Percentiles rank a stretch among this genome's conserved stretches.
phyloP scores from a whole-genome alignment of 2,113 vertebrate species.

The Anolis sagrei region DNA sequence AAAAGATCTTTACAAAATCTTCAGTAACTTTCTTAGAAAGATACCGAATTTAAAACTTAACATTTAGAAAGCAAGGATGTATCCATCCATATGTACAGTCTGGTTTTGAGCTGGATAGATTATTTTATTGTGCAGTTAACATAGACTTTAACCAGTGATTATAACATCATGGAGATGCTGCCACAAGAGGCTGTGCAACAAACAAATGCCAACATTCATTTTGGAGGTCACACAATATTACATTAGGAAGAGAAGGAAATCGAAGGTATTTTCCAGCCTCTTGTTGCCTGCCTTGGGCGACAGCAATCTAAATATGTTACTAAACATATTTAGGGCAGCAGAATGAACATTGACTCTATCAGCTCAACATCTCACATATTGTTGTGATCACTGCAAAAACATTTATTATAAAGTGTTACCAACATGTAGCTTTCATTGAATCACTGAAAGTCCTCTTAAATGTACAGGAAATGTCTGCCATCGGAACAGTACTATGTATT shows the following conservation, averaged over 20 bases:
- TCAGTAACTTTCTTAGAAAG: background rate
- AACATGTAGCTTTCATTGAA: conserved; percentile 21
- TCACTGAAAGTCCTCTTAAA: conserved; percentile 8
- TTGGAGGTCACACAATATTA: conserved; percentile 7
- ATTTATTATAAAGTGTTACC: background rate
- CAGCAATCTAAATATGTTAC: conserved; percentile 27
- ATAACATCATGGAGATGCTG: conserved; percentile 8
- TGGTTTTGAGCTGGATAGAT: background rate
- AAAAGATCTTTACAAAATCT: background rate
- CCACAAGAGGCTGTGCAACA: background rate
- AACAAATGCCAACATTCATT: background rate
- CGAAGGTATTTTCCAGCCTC: conserved; percentile 31
- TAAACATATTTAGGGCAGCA: conserved; percentile 23
- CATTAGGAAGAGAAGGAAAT: conserved; percentile 13
- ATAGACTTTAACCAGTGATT: background rate
- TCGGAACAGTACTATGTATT: background rate
- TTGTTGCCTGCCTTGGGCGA: conserved; percentile 26
- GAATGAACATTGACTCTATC: background rate
- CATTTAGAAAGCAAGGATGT: background rate
- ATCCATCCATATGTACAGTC: background rate
- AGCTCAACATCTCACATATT: background rate
- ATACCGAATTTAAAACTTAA: background rate
- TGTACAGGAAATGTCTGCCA: background rate
- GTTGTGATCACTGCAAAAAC: background rate
- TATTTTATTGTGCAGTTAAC: background rate